Percentiles rank a stretch among this genome's conserved stretches.
phyloP scores from a whole-genome alignment of 1,140 invertebrate species.

The Dufourea novaeangliae region DNA sequence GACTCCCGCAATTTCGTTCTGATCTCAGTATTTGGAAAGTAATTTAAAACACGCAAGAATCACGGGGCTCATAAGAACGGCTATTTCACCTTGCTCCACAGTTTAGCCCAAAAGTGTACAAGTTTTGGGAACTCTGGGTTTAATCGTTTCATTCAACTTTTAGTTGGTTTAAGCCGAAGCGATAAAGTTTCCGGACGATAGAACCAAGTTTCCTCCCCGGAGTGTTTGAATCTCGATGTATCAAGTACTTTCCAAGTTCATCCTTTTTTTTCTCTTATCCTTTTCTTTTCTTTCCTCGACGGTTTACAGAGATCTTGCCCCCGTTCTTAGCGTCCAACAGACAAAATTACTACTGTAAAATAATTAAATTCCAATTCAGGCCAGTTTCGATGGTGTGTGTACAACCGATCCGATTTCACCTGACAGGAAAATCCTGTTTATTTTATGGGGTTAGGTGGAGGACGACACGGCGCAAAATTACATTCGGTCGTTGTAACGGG shows the following conservation, averaged over 20 bases:
- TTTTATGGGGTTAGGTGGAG: neutral
- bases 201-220: neutral
- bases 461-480: neutral
- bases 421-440: neutral
- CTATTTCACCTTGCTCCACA: neutral
- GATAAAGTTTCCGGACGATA: neutral
- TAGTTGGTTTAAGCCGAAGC: neutral
- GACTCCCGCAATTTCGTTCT: too few relatives aligned
- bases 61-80: too few relatives aligned
- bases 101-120: neutral
- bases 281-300: neutral
- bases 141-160: slow-evolving; percentile 1
- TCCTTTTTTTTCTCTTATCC: neutral
- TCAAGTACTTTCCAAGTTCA: neutral
- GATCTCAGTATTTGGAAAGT: neutral
- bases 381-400: too few relatives aligned
- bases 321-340: too few relatives aligned
- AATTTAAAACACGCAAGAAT: neutral
- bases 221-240: neutral
- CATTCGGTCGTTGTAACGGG: neutral
- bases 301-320: neutral
- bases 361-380: neutral
- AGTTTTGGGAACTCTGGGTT: neutral
- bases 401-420: neutral
- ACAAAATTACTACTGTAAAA: too few relatives aligned